Base-by-base conservation (phyloP, 1,140 invertebrate genomes). In the Orius insidiosus region DNA sequence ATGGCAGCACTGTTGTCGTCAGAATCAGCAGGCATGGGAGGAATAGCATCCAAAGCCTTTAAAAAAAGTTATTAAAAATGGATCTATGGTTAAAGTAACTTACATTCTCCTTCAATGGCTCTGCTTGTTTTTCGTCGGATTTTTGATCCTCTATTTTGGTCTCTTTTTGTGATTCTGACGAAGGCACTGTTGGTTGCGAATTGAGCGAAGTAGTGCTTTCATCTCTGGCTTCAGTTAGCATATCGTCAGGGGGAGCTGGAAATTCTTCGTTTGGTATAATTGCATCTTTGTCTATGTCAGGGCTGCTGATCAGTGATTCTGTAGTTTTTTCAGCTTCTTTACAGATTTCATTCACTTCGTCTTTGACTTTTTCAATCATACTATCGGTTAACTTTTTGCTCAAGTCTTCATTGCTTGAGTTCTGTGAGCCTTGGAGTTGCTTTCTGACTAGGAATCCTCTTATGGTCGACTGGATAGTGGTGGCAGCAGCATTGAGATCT, bases 391-490 rank as follows among this genome's bases (percentile, higher is more conserved):
- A 8, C 16, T 52, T 24, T 5, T 34, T 31, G 3, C 37, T 34
- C 7, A 33, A 10, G 13, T 41, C 39, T 19, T 41, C 18, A 16
- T 15, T n/a, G 39, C 10, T 41, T 41, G 7, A 14, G 11, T 42
- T 48, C 24, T 38, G 43, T 40, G 55, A 37, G 19, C 55, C 50
- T 33, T 54, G 39, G 10, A 53, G 14, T 24, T 41, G 18, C 35
- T 54, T 47, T 39, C 55, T 46, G 4, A 50, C 45, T 38, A 52
- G 48, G 32, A 46, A 55, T 8, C 55, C 53, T 45, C 55, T 47
- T 34, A 52, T 55, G 7, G 45, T 34, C 8, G 55, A 54, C 36
- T 56, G 55, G 16, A 56, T 56, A 8, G 41, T 52, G 6, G 53
- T 53, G 8, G 55, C 54, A 13, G 55, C 55, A 8, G 31, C 42